Conservation (phyloP, 2,113 vertebrate genomes). For the Rhabdomys dilectus region DNA sequence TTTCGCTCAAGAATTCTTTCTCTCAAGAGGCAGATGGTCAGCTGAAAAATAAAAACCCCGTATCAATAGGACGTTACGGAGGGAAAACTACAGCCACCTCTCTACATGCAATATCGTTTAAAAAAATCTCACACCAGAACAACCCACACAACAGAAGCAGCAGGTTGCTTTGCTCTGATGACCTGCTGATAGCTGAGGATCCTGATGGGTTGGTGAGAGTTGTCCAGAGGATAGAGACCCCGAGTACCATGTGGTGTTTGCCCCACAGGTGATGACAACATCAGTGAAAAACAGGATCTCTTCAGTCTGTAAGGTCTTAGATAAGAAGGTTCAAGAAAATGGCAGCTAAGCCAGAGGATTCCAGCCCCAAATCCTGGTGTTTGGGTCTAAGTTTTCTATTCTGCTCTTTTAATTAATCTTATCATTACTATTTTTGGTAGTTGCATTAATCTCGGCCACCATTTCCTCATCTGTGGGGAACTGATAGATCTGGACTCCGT, state of each 20-base stretch:
- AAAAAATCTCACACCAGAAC: conserved; percentile 46
- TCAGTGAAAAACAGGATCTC: not conserved
- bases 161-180: not conserved
- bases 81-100: not conserved
- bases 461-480: no score
- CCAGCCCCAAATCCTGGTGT: not conserved
- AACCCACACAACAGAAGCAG: conserved; percentile 57
- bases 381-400: not conserved
- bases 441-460: no score
- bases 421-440: conserved; percentile 55
- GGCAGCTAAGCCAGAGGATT: conserved; percentile 41
- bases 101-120: not conserved
- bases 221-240: conserved; percentile 28
- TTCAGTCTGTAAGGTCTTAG: not conserved
- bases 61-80: conserved; percentile 45
- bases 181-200: conserved; percentile 31
- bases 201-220: conserved; percentile 54
- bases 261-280: not conserved
- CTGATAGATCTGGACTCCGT: no score
- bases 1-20: no score
- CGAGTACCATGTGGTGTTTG: conserved; percentile 45
- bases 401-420: conserved; percentile 50
- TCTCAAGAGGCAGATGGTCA: conserved; percentile 60
- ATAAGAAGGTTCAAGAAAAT: not conserved
- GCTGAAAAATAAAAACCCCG: conserved; percentile 79